A percentile compares a stretch with the other conserved stretches of the same genome.
Evolutionary conservation across 1,140 invertebrate species (phyloP).

Genomic region (Pogonomyrmex californicus): DNA sequence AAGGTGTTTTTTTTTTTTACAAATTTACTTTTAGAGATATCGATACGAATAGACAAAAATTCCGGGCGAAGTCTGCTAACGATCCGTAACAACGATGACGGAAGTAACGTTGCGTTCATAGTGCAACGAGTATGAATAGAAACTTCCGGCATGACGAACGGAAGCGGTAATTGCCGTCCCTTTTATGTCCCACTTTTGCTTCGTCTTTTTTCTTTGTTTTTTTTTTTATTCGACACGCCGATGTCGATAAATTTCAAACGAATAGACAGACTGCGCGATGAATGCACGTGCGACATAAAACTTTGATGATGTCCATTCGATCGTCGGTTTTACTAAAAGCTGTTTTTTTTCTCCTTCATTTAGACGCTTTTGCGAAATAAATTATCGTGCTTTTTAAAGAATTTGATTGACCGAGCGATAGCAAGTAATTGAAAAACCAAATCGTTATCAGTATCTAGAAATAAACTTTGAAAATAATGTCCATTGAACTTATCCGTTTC

Average conservation of each 20-base stretch:
- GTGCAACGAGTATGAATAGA: slow-evolving; percentile 80
- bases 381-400: not conserved
- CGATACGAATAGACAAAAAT: slow-evolving; percentile 2
- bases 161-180: slow-evolving; percentile 77
- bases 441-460: not conserved
- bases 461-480: not conserved
- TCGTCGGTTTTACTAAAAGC: not conserved
- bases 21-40: not conserved
- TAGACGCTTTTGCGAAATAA: not conserved
- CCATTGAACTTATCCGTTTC: not conserved
- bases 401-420: no score
- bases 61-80: slow-evolving; percentile 18
- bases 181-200: slow-evolving; percentile 56
- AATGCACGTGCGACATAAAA: slow-evolving; percentile 1
- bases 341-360: not conserved
- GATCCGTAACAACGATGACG: slow-evolving; percentile 75
- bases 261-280: not conserved
- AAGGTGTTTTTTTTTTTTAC: slow-evolving; percentile 12
- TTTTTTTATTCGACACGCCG: slow-evolving; percentile 6
- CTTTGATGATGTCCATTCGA: slow-evolving; percentile 5
- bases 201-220: not conserved
- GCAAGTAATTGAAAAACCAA: not conserved
- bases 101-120: slow-evolving; percentile 78
- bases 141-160: slow-evolving; percentile 76
- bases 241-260: slow-evolving; percentile 65